A percentile compares a stretch with the other conserved stretches of the same genome.
Conservation (phyloP, 2,113 vertebrate genomes). For the Uria aalge region DNA sequence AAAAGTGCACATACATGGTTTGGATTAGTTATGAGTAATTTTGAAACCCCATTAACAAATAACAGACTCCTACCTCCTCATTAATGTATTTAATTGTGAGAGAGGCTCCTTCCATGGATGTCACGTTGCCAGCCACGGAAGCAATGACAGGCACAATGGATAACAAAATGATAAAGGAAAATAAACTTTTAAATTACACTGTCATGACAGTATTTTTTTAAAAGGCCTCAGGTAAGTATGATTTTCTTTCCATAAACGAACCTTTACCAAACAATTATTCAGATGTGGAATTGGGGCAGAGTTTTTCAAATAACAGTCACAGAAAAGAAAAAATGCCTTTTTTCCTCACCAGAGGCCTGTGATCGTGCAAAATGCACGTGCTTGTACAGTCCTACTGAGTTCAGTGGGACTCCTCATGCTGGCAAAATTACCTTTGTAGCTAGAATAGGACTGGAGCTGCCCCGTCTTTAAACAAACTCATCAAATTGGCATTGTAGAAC, state of each 20-base stretch:
- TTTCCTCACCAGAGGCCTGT: neutral
- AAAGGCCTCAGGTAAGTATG: neutral
- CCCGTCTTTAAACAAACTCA: neutral
- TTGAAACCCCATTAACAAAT: conserved; percentile 23
- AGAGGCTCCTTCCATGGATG: conserved; percentile 6
- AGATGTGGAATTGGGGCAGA: neutral
- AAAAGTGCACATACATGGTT: neutral
- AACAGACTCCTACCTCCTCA: neutral
- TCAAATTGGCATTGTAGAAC: neutral
- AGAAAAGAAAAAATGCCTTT: neutral
- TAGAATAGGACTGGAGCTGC: neutral
- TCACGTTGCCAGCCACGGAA: neutral
- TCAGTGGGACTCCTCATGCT: neutral
- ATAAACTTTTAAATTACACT: neutral
- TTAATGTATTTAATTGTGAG: neutral
- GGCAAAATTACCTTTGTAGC: neutral
- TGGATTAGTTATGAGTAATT: neutral
- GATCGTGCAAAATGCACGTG: neutral
- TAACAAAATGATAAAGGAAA: conserved; percentile 23
- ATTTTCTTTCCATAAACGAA: conserved; percentile 5
- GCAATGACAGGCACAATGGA: neutral
- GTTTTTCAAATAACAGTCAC: neutral
- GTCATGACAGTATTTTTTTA: neutral
- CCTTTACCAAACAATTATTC: neutral
- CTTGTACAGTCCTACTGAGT: neutral